These are phyloP conservation scores for Pipa parva DNA, from an alignment of 2,113 vertebrate genomes.

Conservation along the genomic window DNA sequence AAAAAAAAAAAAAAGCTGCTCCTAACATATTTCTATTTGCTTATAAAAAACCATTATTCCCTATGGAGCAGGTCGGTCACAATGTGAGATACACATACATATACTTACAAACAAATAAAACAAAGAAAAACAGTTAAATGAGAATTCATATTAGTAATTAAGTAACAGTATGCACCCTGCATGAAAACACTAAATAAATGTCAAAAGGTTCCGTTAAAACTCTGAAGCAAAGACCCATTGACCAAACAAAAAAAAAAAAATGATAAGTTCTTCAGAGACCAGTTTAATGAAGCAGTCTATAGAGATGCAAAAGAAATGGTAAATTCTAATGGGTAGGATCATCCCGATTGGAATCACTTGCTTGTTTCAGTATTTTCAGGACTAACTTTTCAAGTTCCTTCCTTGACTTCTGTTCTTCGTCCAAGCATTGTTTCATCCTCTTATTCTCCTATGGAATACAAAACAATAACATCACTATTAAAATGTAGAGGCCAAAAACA, in stretches of 20 bases:
- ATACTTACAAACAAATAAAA: no score
- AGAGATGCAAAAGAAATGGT: constrained; percentile 5
- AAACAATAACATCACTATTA: neutral
- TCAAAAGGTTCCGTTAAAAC: neutral
- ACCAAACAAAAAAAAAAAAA: neutral
- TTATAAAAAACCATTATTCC: no score
- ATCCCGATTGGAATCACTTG: constrained; percentile 83
- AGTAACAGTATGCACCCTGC: no score
- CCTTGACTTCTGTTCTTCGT: constrained; percentile 93
- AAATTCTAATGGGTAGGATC: constrained; percentile 69
- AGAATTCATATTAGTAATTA: no score
- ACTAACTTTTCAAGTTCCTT: constrained; percentile 92
- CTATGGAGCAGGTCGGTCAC: no score
- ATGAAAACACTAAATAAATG: no score
- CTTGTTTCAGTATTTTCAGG: constrained; percentile 85
- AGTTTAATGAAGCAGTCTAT: neutral
- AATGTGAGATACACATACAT: no score
- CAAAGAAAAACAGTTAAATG: no score
- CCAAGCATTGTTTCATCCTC: constrained; percentile 93
- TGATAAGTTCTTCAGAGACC: neutral
- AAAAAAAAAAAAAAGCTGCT: no score
- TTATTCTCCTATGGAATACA: constrained; percentile 78
- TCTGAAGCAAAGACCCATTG: neutral
- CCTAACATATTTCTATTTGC: no score
- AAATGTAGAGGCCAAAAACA: no score